These are phyloP conservation scores for Choloepus didactylus DNA, from an alignment of 2,797 vertebrate genomes.

Conservation along the genomic window DNA sequence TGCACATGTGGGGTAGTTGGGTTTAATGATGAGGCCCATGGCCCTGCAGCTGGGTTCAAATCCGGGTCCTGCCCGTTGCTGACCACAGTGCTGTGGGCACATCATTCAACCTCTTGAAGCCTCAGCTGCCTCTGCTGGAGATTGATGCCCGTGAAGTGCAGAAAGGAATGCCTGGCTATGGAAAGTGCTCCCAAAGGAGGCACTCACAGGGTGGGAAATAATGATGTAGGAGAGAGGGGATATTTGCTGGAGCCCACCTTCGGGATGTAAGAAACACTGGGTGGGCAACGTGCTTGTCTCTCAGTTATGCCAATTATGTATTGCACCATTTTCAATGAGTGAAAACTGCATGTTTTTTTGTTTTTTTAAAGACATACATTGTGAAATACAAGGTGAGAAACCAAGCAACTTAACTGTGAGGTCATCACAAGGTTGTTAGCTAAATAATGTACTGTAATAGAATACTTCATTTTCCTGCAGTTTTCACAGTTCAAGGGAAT, in stretches of 20 bases:
- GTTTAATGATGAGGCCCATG: too few relatives aligned
- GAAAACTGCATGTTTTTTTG: background rate
- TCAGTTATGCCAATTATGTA: background rate
- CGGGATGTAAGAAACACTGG: background rate
- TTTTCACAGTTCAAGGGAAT: background rate
- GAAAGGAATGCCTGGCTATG: too few relatives aligned
- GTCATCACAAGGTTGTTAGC: background rate
- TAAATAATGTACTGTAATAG: background rate
- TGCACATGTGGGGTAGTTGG: accelerated
- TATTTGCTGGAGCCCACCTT: background rate
- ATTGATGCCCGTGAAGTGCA: background rate
- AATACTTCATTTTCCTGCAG: background rate
- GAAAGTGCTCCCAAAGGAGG: background rate
- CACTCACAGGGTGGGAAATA: background rate
- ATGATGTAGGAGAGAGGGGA: background rate
- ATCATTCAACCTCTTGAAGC: background rate
- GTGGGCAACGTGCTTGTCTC: background rate
- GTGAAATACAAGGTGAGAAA: background rate
- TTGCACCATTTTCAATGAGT: background rate
- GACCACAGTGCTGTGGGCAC: background rate
- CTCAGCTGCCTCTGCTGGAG: background rate
- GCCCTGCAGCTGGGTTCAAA: background rate
- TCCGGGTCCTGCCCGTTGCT: background rate
- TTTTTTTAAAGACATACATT: background rate
- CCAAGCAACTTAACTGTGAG: background rate